Base-by-base conservation (phyloP, 2,797 vertebrate genomes). In the Lacerta agilis region DNA sequence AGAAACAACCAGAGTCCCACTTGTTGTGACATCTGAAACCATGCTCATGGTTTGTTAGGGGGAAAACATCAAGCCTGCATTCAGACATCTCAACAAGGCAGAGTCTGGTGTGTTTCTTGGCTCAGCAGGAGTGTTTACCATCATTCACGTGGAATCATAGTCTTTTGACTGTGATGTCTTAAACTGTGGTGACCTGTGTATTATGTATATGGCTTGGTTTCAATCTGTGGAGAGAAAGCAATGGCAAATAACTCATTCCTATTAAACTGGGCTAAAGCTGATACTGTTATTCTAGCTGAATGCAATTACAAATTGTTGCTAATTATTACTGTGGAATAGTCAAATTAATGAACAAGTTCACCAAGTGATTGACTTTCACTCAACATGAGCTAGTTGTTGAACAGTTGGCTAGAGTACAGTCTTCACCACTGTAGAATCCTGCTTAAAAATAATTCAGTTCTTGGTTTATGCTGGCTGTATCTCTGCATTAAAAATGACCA, bases 381-480 rank as follows among this genome's bases (percentile, higher is more conserved):
- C 29, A 79, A 33, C 45, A 8, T 41, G 18, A 49, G 29, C 17
- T 69, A 13, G 80, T 43, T 82, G 27, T 25, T 69, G 66, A 25
- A 43, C 49, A 41, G 66, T 8, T 83, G 81, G 67, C 27, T 36
- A 79, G 33, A 82, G 8, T 66, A 5, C 13, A 3, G 88, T 36
- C 9, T 81, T 9, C 79, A 67, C 55, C 83, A 83, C 3, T 89
- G 80, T 75, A 87, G 90, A 64, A 58, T 92, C 3, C 25, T 5
- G 55, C 75, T 84, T 91, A 25, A 71, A 55, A 33, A 18, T 38
- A 33, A 36, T 17, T 75, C 58, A 23, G n/a, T 55, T 45, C 58
- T 75, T 61, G n/a, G 49, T 79, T 79, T 33, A 79, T 20, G 13
- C 58, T 79, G 49, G 49, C 78, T 79, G 13, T 55, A 33, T 77